A percentile compares a stretch with the other conserved stretches of the same genome.
Conservation (phyloP, 2,797 vertebrate genomes). For the Coregonus sp. region DNA sequence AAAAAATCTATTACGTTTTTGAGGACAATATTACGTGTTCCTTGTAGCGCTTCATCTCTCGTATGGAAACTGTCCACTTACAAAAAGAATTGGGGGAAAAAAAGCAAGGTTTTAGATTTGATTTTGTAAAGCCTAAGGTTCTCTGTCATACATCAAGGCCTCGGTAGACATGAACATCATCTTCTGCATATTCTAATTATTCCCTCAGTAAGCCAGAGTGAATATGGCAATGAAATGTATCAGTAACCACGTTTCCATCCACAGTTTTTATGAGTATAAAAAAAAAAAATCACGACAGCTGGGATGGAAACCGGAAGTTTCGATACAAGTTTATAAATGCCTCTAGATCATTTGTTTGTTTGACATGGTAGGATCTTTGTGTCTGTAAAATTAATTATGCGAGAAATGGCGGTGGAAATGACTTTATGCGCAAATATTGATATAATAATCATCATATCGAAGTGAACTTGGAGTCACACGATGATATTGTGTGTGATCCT, state of each 20-base stretch:
- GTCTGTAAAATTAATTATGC: too few species aligned
- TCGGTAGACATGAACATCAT: constrained; percentile 9
- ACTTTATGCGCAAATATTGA: too few species aligned
- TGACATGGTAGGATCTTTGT: too few species aligned
- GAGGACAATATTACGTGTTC: not conserved
- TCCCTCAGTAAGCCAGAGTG: constrained; percentile 14
- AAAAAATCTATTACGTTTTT: not conserved
- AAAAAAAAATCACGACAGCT: too few species aligned
- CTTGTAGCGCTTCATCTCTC: not conserved
- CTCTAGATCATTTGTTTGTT: too few species aligned
- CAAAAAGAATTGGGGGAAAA: not conserved
- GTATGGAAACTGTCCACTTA: constrained; percentile 5
- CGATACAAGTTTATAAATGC: too few species aligned
- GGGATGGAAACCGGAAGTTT: too few species aligned
- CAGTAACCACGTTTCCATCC: not conserved
- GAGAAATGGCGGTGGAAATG: too few species aligned
- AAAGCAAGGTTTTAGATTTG: constrained; percentile 5
- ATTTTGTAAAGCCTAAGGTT: constrained; percentile 9
- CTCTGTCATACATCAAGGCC: constrained; percentile 14
- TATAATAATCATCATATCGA: too few species aligned
- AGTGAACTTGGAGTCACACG: too few species aligned
- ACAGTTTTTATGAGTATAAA: too few species aligned
- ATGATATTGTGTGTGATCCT: too few species aligned
- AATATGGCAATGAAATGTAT: constrained; percentile 16
- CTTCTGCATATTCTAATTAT: constrained; percentile 18